Base-by-base conservation (phyloP, 2,113 vertebrate species). In the Cynocephalus volans region DNA sequence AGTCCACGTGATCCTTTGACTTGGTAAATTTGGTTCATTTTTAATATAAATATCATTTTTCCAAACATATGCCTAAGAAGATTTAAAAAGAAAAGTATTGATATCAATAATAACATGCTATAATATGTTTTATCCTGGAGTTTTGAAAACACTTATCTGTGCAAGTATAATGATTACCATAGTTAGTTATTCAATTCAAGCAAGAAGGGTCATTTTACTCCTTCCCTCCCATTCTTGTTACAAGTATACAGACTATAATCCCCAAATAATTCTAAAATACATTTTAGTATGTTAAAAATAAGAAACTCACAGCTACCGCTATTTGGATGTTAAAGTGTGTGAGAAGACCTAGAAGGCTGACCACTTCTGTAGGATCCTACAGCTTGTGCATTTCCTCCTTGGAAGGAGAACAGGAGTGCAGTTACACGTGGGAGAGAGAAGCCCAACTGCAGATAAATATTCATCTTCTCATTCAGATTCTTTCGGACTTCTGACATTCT, bases 11-110 rank as follows among this genome's bases (percentile, higher is more conserved):
- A 99, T 97, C 93, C 98, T 98, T 1, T 99, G 82, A 95, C 97
- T n/a, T 33, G 79, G 0, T 81, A 86, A 97, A 67, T 87, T 95
- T 96, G 99, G 98, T 65, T 98, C 93, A 76, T 84, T 64, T 98
- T 99, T 99, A 73, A 99, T 21, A 90, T 99, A 99, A 98, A 99
- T 81, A 77, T 99, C 99, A 98, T 99, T 99, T 69, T 99, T 97
- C 98, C 98, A 99, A 94, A 99, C 98, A 88, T 99, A 99, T 5
- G 98, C 99, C 99, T 99, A 94, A 56, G 96, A 96, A 82, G 26
- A 93, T 64, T 86, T n/a, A n/a, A n/a, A 13, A 97, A 97, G 95
- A 95, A 93, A 73, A 70, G 83, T 21, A 85, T 77, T 96, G 31
- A 45, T n/a, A 64, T 86, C 45, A 83, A 83, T 64, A 82, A 97